phyloP scores from a whole-genome alignment of 1,140 invertebrate genomes.

The Diachasma alloeum region DNA sequence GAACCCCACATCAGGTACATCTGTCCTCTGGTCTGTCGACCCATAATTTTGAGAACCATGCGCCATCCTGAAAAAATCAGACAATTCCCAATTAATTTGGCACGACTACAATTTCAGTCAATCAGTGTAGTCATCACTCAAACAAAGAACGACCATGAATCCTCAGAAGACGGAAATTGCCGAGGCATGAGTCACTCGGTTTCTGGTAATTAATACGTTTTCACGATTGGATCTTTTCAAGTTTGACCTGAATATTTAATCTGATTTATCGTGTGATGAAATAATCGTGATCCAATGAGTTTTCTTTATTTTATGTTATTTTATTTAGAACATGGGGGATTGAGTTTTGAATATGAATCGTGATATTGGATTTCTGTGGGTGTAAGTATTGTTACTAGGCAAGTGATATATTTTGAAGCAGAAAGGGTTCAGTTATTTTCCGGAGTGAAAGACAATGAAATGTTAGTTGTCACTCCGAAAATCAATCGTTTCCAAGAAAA shows the following conservation, averaged over 20 bases:
- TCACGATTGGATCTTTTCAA: background rate
- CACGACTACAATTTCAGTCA: background rate
- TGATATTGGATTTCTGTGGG: background rate
- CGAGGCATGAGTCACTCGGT: background rate
- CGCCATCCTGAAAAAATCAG: slow-evolving; percentile 52
- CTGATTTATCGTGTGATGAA: background rate
- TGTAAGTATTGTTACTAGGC: background rate
- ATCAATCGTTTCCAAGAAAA: background rate
- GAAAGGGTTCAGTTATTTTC: too few relatives aligned
- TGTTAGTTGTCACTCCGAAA: background rate
- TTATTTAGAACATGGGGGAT: background rate
- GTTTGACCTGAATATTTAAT: background rate
- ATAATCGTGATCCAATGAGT: background rate
- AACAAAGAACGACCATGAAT: background rate
- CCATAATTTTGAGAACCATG: slow-evolving; percentile 62
- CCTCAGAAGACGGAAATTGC: background rate
- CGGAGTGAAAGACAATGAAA: too few relatives aligned
- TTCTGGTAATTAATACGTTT: background rate
- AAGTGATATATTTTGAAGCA: too few relatives aligned
- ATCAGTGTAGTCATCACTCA: background rate
- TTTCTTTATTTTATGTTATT: background rate
- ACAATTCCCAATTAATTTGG: background rate
- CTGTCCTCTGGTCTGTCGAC: slow-evolving; percentile 60
- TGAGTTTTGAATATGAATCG: background rate
- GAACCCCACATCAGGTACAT: slow-evolving; percentile 73